Base-by-base conservation (phyloP, 2,113 vertebrate genomes). In the Myodes glareolus region DNA sequence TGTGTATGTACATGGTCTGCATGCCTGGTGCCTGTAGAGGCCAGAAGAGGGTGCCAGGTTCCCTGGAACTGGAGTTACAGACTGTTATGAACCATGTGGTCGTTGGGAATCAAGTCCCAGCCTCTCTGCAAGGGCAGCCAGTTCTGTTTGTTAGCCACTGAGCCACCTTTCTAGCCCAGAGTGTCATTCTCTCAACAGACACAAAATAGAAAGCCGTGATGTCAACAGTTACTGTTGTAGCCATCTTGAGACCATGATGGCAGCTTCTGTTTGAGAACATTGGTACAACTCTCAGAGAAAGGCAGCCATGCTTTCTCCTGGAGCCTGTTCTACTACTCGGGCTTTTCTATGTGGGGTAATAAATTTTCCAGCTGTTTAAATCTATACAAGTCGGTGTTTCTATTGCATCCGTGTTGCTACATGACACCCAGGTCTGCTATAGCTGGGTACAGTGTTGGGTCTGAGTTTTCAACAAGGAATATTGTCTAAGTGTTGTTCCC, bases 361-460 rank as follows among this genome's bases (percentile, higher is more conserved):
- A 50, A 65, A 58, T 65, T 70, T 29, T 12, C 50, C 50, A 52
- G 50, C 50, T 52, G 50, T 52, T 52, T 52, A 13, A 52, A 52
- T 52, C 50, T 52, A 52, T 52, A 52, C 50, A 52, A 52, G 11
- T 52, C 50, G 3, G 65, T 27, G 7, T 67, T 67, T 67, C 11
- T 65, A 23, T 63, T 63, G 61, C 61, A 21, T 27, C 61, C 27
- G 61, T 25, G 25, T 25, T 23, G 21, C 50, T 52, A 8, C 61
- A 27, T 63, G 25, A 7, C 55, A 14, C 29, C 0, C 4, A 0
- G 33, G 31, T 63, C 9, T 67, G 19, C n/a, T 33, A 1, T 4
- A 4, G 61, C 61, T n/a, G 73, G 94, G 52, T 0, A 1, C 47
- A 86, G 31, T 70, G 76, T 78, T 36, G 73, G 36, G 36, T 63